Percentiles rank a stretch among this genome's conserved stretches.
Conservation (phyloP, 2,113 vertebrate genomes). For the Rhinopomastus cyanomelas region DNA sequence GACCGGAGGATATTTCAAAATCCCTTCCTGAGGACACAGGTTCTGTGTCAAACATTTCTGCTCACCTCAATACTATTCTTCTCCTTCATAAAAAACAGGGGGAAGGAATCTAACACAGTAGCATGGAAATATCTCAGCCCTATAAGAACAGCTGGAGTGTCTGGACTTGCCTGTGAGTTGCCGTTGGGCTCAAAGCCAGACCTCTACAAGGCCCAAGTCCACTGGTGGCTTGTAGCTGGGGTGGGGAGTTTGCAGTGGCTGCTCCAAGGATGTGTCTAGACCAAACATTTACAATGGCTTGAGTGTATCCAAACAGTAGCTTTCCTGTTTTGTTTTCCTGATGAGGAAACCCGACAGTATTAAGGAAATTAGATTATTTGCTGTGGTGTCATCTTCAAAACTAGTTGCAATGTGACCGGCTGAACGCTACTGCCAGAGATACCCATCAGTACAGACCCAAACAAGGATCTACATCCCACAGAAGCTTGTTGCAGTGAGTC, state of each 20-base stretch:
- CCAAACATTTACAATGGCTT: neutral
- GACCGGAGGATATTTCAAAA: neutral
- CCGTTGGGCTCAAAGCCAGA: too few relatives aligned
- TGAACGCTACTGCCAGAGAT: neutral
- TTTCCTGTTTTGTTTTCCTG: neutral
- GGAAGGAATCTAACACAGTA: rapidly evolving
- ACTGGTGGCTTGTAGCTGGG: rapidly evolving
- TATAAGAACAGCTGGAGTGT: too few relatives aligned
- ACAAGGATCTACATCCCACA: rapidly evolving
- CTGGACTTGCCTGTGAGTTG: neutral
- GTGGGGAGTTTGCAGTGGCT: rapidly evolving
- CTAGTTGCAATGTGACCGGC: rapidly evolving
- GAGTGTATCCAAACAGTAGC: neutral
- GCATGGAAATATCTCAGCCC: rapidly evolving
- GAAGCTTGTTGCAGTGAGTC: rapidly evolving
- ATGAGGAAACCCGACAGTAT: neutral
- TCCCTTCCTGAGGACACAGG: neutral
- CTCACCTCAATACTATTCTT: neutral
- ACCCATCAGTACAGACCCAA: rapidly evolving
- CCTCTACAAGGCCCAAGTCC: neutral
- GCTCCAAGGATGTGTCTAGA: neutral
- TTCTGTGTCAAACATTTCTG: neutral
- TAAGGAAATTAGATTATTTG: neutral
- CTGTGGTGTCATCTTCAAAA: neutral
- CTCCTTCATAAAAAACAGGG: neutral